phyloP scores from a whole-genome alignment of 2,888 invertebrate genomes.

The Eupelmus urozonus region DNA sequence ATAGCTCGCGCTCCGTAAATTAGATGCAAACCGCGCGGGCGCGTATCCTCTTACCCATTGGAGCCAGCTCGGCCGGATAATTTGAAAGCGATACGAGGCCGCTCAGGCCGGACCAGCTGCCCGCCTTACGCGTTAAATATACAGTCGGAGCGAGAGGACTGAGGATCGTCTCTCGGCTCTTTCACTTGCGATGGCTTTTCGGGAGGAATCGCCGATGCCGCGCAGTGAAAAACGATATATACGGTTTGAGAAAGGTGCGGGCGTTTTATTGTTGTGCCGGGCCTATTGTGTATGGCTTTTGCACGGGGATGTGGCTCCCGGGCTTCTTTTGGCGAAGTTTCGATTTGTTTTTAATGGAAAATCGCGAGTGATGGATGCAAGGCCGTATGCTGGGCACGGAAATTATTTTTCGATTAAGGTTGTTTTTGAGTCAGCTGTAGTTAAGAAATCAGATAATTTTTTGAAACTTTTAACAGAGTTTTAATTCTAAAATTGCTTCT shows the following conservation, averaged over 20 bases:
- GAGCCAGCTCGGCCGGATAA: constrained; percentile 76
- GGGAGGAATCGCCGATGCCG: constrained; percentile 8
- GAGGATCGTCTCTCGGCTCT: constrained; percentile 19
- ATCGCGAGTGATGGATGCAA: too few relatives aligned
- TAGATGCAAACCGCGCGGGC: constrained; percentile 52
- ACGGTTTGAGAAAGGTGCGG: constrained; percentile 28
- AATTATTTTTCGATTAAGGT: too few relatives aligned
- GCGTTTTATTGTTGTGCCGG: too few relatives aligned
- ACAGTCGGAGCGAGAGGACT: constrained; percentile 60
- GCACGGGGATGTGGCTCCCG: too few relatives aligned
- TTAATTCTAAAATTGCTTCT: too few relatives aligned
- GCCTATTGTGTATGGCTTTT: too few relatives aligned
- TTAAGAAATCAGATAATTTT: too few relatives aligned
- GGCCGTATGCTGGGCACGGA: too few relatives aligned
- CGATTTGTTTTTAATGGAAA: too few relatives aligned
- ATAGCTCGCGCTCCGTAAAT: constrained; percentile 24
- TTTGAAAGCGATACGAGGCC: constrained; percentile 78
- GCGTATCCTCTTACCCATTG: constrained; percentile 63
- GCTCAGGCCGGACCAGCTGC: constrained; percentile 49
- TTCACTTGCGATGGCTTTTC: constrained; percentile 38
- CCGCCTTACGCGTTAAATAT: constrained; percentile 76
- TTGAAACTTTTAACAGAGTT: too few relatives aligned
- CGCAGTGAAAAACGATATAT: constrained; percentile 52
- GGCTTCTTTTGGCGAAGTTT: too few relatives aligned
- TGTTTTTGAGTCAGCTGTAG: too few relatives aligned